Evolutionary conservation across 2,888 invertebrate genomes (phyloP).

Genomic region (Hoplodrina blanda): DNA sequence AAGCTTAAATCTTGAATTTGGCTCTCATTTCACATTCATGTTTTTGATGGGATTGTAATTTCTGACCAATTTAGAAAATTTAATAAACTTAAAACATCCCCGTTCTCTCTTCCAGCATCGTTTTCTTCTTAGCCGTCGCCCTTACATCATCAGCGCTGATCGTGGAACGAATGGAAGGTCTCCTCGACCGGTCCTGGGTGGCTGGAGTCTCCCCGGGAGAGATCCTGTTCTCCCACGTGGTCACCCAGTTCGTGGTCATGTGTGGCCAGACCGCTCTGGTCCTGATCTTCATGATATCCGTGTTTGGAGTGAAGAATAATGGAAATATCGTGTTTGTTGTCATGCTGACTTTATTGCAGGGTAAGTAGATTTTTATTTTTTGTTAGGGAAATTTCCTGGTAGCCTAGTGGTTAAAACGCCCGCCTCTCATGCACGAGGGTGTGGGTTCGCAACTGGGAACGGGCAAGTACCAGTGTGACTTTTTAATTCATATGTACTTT

Average conservation of each 20-base stretch:
- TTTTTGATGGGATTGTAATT: too few species aligned
- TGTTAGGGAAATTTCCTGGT: background rate
- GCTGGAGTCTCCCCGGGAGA: conserved; percentile 98
- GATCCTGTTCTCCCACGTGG: conserved; percentile 97
- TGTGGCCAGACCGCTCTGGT: conserved; percentile 98
- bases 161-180: conserved; percentile 97
- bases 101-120: conserved; percentile 92
- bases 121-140: conserved; percentile 98
- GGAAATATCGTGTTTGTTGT: conserved; percentile 97
- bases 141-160: conserved; percentile 97
- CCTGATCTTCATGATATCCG: conserved; percentile 97
- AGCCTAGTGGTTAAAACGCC: too few species aligned
- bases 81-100: background rate
- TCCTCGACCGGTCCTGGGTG: conserved; percentile 97
- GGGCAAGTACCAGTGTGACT: too few species aligned
- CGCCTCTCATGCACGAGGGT: too few species aligned
- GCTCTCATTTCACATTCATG: too few species aligned
- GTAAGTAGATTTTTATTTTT: conserved; percentile 69
- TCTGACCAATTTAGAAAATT: background rate
- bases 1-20: too few species aligned
- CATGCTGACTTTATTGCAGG: conserved; percentile 96
- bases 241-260: conserved; percentile 98
- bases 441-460: too few species aligned
- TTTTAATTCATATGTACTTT: too few species aligned
- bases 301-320: conserved; percentile 97